These are phyloP conservation scores for Channa argus DNA, from an alignment of 2,113 vertebrate species.

Conservation along the genomic window DNA sequence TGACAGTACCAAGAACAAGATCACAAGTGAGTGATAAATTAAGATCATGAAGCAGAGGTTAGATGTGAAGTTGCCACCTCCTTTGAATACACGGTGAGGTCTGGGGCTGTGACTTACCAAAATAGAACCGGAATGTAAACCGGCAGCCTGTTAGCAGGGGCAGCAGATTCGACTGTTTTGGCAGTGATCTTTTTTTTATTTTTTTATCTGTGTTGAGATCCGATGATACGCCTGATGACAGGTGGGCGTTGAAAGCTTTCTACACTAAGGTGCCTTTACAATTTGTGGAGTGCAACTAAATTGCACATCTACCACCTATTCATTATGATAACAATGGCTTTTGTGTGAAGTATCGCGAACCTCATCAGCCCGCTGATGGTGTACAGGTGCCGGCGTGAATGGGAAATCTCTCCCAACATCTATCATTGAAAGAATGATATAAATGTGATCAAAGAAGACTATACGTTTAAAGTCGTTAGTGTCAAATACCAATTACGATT, in stretches of 20 bases:
- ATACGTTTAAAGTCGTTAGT: slow-evolving; percentile 3
- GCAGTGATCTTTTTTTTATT: too few species aligned
- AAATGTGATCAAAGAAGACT: slow-evolving; percentile 31
- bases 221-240: slow-evolving; percentile 1
- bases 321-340: slow-evolving; percentile 43
- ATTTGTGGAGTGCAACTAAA: slow-evolving; percentile 24
- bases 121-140: too few species aligned
- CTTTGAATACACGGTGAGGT: not conserved
- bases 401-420: not conserved
- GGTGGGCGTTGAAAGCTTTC: slow-evolving; percentile 12
- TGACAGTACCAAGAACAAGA: not conserved
- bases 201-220: not conserved
- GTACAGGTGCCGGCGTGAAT: not conserved
- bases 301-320: slow-evolving; percentile 31
- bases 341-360: slow-evolving; percentile 32
- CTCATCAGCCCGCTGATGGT: slow-evolving; percentile 19
- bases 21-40: not conserved
- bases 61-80: too few species aligned
- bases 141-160: too few species aligned
- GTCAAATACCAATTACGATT: slow-evolving; percentile 35
- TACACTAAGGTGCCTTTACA: not conserved
- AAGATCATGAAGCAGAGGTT: not conserved
- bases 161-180: not conserved
- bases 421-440: slow-evolving; percentile 9
- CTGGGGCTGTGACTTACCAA: not conserved